These are phyloP conservation scores for Clostera curtula DNA, from an alignment of 2,888 invertebrate genomes.

Conservation along the genomic window DNA sequence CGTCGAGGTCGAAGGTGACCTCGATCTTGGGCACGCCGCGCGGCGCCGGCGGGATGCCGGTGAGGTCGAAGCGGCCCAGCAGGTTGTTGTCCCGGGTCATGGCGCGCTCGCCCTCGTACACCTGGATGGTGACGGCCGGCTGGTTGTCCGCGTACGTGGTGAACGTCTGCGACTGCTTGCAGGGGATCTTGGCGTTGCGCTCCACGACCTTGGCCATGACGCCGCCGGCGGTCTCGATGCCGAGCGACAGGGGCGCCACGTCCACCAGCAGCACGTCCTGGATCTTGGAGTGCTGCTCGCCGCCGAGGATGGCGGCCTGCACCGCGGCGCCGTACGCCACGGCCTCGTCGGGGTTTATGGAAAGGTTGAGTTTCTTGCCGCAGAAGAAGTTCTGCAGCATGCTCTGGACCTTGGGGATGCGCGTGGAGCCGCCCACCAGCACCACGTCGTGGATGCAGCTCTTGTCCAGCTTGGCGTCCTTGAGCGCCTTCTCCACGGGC, in stretches of 20 bases:
- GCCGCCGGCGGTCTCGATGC: constrained; percentile 86
- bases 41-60: constrained; percentile 81
- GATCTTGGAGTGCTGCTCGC: constrained; percentile 83
- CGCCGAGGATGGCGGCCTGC: constrained; percentile 82
- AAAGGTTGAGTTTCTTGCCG: constrained; percentile 81
- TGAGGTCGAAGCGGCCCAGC: constrained; percentile 78
- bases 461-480: constrained; percentile 87
- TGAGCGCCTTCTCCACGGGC: constrained; percentile 85
- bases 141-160: constrained; percentile 89
- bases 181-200: constrained; percentile 81
- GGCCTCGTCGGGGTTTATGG: constrained; percentile 87
- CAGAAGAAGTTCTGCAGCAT: constrained; percentile 85
- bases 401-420: constrained; percentile 86
- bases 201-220: constrained; percentile 86
- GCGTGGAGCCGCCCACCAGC: constrained; percentile 86
- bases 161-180: constrained; percentile 82
- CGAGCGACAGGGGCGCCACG: constrained; percentile 78
- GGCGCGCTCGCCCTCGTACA: constrained; percentile 85
- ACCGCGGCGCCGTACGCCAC: constrained; percentile 87
- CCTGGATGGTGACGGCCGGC: constrained; percentile 82
- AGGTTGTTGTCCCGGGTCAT: constrained; percentile 87
- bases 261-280: constrained; percentile 79
- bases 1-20: constrained; percentile 84
- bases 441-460: constrained; percentile 85
- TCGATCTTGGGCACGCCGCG: constrained; percentile 81